Evolutionary conservation across 1,140 invertebrate species (phyloP).

Genomic region (Acromyrmex heyeri): DNA sequence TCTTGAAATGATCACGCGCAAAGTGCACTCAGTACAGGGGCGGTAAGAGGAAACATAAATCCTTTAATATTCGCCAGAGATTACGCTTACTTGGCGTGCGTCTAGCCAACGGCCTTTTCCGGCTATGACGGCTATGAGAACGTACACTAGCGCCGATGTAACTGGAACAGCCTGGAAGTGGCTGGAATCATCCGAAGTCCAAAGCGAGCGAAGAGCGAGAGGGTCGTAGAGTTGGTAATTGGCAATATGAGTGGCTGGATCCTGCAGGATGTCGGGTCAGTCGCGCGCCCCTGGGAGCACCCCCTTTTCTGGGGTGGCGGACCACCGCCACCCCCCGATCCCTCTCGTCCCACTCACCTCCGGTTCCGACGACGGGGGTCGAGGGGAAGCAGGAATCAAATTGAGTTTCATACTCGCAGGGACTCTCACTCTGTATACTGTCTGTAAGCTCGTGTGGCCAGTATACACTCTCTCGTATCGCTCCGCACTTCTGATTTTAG

Average conservation of each 20-base stretch:
- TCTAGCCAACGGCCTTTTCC: conserved; percentile 58
- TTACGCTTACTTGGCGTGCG: conserved; percentile 42
- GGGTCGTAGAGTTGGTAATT: conserved; percentile 85
- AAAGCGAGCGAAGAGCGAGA: conserved; percentile 79
- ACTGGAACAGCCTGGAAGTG: conserved; percentile 81
- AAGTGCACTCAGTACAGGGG: conserved; percentile 38
- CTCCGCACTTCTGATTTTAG: conserved; percentile 74
- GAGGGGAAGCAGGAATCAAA: conserved; percentile 83
- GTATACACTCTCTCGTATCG: conserved; percentile 63
- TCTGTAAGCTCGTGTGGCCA: conserved; percentile 61
- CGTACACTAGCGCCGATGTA: conserved; percentile 71
- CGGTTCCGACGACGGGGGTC: conserved; percentile 73
- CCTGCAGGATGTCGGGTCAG: conserved; percentile 85
- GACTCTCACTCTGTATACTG: conserved; percentile 78
- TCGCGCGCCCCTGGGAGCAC: conserved; percentile 84
- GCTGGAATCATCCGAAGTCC: conserved; percentile 79
- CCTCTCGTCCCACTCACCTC: conserved; percentile 73
- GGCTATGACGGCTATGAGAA: conserved; percentile 66
- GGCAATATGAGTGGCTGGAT: conserved; percentile 86
- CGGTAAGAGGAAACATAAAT: conserved; percentile 60
- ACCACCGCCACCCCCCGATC: conserved; percentile 65
- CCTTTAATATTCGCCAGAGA: conserved; percentile 40
- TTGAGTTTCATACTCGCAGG: conserved; percentile 85
- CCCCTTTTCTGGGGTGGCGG: conserved; percentile 81
- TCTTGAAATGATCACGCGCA: conserved; percentile 59